phyloP scores from a whole-genome alignment of 2,113 vertebrate genomes.

The Phylloscopus trochilus region DNA sequence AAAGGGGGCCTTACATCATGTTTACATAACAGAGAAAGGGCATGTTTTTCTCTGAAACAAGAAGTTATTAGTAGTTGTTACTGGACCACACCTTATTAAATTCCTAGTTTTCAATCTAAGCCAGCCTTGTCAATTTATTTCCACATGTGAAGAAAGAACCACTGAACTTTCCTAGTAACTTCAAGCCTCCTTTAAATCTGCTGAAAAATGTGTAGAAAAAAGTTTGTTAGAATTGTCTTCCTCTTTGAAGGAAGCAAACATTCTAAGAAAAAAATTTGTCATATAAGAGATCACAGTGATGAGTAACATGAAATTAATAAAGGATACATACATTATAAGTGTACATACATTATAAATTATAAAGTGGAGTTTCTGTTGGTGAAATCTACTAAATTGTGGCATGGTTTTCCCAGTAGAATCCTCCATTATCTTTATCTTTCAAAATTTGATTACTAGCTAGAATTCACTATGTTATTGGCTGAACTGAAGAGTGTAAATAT shows the following conservation, averaged over 20 bases:
- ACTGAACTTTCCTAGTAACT: not conserved
- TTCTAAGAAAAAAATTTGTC: not conserved
- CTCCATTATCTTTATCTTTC: not conserved
- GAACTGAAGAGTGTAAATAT: not conserved
- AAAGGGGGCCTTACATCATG: not conserved
- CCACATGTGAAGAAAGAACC: not conserved
- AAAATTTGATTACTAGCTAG: not conserved
- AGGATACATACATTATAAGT: not conserved
- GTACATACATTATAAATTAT: not conserved
- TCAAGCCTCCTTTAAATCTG: not conserved
- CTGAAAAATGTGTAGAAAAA: not conserved
- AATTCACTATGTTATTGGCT: not conserved
- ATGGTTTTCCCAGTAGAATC: not conserved
- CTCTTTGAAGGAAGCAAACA: not conserved
- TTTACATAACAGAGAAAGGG: not conserved
- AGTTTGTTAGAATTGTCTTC: not conserved
- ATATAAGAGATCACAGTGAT: not conserved
- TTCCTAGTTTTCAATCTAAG: not conserved
- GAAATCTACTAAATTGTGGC: not conserved
- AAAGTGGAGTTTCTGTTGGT: not conserved
- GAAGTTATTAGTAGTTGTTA: not conserved
- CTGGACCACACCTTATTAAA: not conserved
- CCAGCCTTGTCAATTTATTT: not conserved
- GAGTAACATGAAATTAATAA: not conserved
- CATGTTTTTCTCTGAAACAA: not conserved